Evolutionary conservation across 92 coral and sea anemone genomes (phyloP), one percentile per base, ranked within the genome.

Genomic region (Palythoa caribaeorum): DNA sequence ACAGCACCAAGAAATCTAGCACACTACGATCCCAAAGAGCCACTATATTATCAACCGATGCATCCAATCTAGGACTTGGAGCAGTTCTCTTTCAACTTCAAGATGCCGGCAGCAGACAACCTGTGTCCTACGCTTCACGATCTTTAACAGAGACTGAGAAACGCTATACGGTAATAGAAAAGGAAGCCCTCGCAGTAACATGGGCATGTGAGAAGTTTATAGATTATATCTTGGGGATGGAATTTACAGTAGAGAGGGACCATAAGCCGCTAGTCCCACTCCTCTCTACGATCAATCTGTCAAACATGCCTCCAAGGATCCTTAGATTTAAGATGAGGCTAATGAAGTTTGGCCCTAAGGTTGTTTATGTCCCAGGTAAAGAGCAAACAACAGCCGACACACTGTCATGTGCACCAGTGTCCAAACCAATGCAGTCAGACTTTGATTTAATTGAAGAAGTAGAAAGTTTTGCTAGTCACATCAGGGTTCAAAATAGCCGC

Each of bases 271-370:
- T 73, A 7, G 83, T 85, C 21, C 89, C 89, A 79, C 47, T 16
- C 50, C 28, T 28, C 28, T 28, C 28, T 28, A 28, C 28, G 28
- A 28, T 28, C 28, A 28, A 28, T 28, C 28, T 85, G 39, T 72
- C 89, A 53, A 85, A 85, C 69, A 85, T 85, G 71, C 89, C 89
- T 8, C 89, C 89, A 5, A 20, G 89, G 12, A 72, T 71, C 40
- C 65, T 85, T 5, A 17, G 80, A 55, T 71, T 55, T 48, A 28
- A 83, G 15, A 85, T 75, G 81, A 72, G 89, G 60, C 72, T 71
- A 36, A 89, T 89, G 91, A 88, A 84, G 35, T 88, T 65, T 78
- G 74, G 37, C 0, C 83, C 87, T 0, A 13, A 70, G 52, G 83
- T 73, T 4, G 73, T 70, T n/a, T 68, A 89, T 62, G 91, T 89